phyloP scores from a whole-genome alignment of 2,113 vertebrate genomes.

The Gambusia holbrooki region DNA sequence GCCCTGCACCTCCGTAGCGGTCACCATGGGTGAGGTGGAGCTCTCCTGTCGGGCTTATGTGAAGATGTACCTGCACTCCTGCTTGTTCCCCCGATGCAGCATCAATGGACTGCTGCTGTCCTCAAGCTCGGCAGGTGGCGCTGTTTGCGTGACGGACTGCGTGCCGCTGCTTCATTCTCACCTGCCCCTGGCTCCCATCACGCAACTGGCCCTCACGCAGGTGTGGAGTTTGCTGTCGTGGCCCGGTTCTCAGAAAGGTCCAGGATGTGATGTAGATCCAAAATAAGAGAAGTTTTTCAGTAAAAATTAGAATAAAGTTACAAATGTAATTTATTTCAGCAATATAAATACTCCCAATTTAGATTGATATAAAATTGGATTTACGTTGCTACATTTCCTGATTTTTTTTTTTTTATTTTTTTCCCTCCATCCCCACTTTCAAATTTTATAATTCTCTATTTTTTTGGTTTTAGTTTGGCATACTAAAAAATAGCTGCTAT shows the following conservation, averaged over 20 bases:
- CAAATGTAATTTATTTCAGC: too few species aligned
- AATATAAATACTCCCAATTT: too few species aligned
- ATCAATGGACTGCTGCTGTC: slow-evolving; percentile 87
- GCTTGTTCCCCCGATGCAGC: slow-evolving; percentile 84
- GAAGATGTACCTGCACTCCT: slow-evolving; percentile 90
- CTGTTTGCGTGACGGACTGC: slow-evolving; percentile 86
- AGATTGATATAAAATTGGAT: too few species aligned
- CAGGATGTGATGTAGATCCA: neutral
- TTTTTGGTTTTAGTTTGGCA: too few species aligned
- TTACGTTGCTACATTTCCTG: too few species aligned
- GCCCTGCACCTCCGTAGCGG: neutral
- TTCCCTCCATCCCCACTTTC: too few species aligned
- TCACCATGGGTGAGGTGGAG: slow-evolving; percentile 86
- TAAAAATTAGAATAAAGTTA: neutral
- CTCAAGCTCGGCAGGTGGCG: slow-evolving; percentile 69
- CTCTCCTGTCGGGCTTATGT: slow-evolving; percentile 87
- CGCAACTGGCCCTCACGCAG: slow-evolving; percentile 91
- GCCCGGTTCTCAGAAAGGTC: too few species aligned
- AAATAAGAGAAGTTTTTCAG: neutral
- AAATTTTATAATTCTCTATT: too few species aligned
- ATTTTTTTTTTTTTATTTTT: too few species aligned
- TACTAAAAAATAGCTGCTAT: too few species aligned
- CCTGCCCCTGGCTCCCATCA: slow-evolving; percentile 85
- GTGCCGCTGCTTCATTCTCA: slow-evolving; percentile 88
- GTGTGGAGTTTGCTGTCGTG: slow-evolving; percentile 60